phyloP scores from a whole-genome alignment of 2,797 vertebrate species.

The Australoheros facetus region DNA sequence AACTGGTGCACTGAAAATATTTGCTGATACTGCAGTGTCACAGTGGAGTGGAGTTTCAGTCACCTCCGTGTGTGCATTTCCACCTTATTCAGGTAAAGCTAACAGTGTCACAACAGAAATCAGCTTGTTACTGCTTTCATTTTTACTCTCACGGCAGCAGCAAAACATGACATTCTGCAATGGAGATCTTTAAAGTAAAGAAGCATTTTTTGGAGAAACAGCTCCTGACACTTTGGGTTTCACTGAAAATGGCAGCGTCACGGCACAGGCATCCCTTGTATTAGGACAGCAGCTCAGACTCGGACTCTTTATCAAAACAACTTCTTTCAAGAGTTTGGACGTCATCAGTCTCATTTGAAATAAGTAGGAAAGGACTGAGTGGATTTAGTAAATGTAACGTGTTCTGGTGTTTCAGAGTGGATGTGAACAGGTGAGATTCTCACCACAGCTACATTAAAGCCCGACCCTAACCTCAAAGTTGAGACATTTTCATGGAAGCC shows the following conservation, averaged over 20 bases:
- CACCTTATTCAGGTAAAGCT: slow-evolving; percentile 52
- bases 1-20: not conserved
- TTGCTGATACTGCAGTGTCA: not conserved
- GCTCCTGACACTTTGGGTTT: slow-evolving; percentile 7
- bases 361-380: slow-evolving; percentile 7
- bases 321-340: slow-evolving; percentile 4
- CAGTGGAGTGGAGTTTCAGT: slow-evolving; percentile 3
- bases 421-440: slow-evolving; percentile 42
- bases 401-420: slow-evolving; percentile 38
- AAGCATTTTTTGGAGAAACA: slow-evolving; percentile 1
- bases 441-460: slow-evolving; percentile 58
- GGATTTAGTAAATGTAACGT: slow-evolving; percentile 18
- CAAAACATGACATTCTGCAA: slow-evolving; percentile 6
- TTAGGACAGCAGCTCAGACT: slow-evolving; percentile 17
- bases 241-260: not conserved
- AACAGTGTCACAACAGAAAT: slow-evolving; percentile 19
- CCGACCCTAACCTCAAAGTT: slow-evolving; percentile 61
- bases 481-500: slow-evolving; percentile 68
- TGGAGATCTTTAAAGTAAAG: slow-evolving; percentile 25
- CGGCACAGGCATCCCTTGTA: not conserved
- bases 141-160: slow-evolving; percentile 29
- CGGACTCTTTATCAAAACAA: slow-evolving; percentile 25
- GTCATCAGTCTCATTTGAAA: slow-evolving; percentile 21
- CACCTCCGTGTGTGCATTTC: slow-evolving; percentile 28
- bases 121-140: slow-evolving; percentile 22